Evolutionary conservation across 1,140 invertebrate genomes (phyloP).

Genomic region (Globodera rostochiensis): DNA sequence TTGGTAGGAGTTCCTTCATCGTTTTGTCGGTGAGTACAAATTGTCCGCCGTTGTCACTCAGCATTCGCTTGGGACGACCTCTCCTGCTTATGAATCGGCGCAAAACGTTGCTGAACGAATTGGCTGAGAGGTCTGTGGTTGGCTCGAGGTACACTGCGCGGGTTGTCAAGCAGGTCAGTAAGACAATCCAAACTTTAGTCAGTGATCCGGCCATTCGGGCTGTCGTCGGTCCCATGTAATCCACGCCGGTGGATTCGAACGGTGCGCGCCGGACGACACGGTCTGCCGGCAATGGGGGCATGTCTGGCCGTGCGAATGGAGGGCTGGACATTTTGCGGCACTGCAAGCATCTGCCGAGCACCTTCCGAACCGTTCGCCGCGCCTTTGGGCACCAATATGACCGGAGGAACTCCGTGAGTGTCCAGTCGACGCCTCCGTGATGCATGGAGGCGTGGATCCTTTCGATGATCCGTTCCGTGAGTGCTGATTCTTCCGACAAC

Average conservation of each 20-base stretch:
- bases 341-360: not conserved
- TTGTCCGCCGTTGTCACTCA: constrained; percentile 47
- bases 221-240: no score
- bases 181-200: not conserved
- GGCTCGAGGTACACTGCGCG: constrained; percentile 3
- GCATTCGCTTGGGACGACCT: no score
- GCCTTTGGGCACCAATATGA: constrained; percentile 7
- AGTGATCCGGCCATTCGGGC: not conserved
- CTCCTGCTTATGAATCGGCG: constrained; percentile 58
- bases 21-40: constrained; percentile 60
- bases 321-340: not conserved
- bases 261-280: constrained; percentile 4
- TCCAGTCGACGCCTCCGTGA: constrained; percentile 17
- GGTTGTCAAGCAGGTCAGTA: not conserved
- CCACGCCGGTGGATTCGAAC: not conserved
- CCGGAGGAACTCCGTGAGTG: constrained; percentile 1
- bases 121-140: not conserved
- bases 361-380: constrained; percentile 7
- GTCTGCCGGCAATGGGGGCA: constrained; percentile 6
- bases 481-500: not conserved
- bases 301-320: not conserved
- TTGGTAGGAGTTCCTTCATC: constrained; percentile 8
- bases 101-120: constrained; percentile 52
- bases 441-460: not conserved
- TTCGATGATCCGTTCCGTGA: not conserved